Evolutionary conservation across 2,113 vertebrate species (phyloP).

Genomic region (Danionella cerebrum): DNA sequence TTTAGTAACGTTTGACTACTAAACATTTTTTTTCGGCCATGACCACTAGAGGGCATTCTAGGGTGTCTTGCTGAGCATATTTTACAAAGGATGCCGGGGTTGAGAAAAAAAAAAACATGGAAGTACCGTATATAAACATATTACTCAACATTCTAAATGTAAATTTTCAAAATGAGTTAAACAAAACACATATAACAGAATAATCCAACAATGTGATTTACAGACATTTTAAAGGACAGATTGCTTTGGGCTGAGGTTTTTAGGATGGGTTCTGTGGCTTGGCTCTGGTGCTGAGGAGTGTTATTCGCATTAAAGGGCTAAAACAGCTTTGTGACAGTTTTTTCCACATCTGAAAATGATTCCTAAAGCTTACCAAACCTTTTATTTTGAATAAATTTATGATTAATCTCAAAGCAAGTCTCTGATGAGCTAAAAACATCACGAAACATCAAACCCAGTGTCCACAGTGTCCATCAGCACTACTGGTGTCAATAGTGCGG

Average conservation of each 20-base stretch:
- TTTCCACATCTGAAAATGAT: not conserved
- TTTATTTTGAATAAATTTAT: not conserved
- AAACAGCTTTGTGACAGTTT: not conserved
- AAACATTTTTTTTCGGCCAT: not conserved
- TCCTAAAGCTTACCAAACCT: not conserved
- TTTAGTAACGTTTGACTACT: not conserved
- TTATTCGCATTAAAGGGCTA: not conserved
- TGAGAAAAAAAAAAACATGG: not conserved
- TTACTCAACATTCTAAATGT: too few species aligned
- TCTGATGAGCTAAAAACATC: not conserved
- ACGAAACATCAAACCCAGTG: not conserved
- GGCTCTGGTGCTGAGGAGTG: slow-evolving; percentile 13
- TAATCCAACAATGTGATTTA: slow-evolving; percentile 38
- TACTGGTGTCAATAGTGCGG: too few species aligned
- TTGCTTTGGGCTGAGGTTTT: slow-evolving; percentile 25
- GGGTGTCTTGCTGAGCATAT: slow-evolving; percentile 3
- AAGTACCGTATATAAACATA: too few species aligned
- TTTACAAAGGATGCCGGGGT: not conserved
- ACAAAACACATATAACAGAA: too few species aligned
- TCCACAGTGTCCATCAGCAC: too few species aligned
- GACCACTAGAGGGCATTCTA: slow-evolving; percentile 14
- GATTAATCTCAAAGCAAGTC: not conserved
- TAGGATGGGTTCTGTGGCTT: slow-evolving; percentile 21
- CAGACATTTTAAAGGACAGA: slow-evolving; percentile 32
- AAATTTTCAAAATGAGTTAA: too few species aligned